Base-by-base conservation (phyloP, 2,113 vertebrate species). In the Sylvilagus bachmani region DNA sequence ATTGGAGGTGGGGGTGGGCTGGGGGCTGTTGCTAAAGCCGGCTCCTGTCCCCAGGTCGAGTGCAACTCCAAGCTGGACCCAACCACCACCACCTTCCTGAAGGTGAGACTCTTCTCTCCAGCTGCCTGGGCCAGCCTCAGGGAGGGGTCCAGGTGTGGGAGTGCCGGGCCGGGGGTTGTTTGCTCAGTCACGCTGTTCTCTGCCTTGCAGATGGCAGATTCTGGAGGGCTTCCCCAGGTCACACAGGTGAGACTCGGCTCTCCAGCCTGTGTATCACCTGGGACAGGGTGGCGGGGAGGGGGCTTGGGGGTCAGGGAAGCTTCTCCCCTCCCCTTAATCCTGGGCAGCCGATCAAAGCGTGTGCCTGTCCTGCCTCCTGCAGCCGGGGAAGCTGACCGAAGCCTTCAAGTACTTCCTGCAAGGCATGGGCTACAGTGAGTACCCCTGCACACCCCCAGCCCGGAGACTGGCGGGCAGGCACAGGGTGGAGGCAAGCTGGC, bases 341-440 rank as follows among this genome's bases (percentile, higher is more conserved):
- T n/a, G 21, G 58, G 66, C 82, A 27, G 24, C 81, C 74, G 22
- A 12, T 67, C 49, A 79, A 19, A 92, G 11, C 51, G 0, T 10
- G 13, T 49, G 44, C 53, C 75, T 92, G 22, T 97, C 36, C 55
- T 96, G 69, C 96, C 83, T 83, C 94, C 67, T 0, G 0, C 98
- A 99, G 99, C 99, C 99, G 0, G 99, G 99, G 87, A 99, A 99
- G 97, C 98, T 99, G 98, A 99, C 99, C 0, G 99, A 99, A 98
- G 99, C 99, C 94, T 99, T 99, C 98, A 99, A 99, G 97, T 99
- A 99, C 97, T 99, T 99, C 98, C 99, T 99, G 95, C 99, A 99
- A 98, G 99, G 99, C 89, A 99, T 99, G 99, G 99, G 99, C 98
- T 99, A 99, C 98, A 99, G 99, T 99, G 97, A 99, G 99, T 99